Base-by-base conservation (phyloP, 2,113 vertebrate genomes). In the Calcarius ornatus region DNA sequence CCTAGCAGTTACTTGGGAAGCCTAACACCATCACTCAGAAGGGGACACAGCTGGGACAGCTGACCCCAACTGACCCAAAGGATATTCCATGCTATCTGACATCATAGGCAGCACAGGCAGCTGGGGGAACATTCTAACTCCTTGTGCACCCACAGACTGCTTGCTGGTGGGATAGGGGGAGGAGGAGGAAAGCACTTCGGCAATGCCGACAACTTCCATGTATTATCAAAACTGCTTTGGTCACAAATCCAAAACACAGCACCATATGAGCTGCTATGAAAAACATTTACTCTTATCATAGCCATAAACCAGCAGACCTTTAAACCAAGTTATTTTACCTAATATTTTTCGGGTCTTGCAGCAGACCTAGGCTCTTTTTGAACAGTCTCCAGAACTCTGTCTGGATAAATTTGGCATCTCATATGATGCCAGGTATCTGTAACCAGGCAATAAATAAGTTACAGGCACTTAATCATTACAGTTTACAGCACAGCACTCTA, bases 121-220 rank as follows among this genome's bases (percentile, higher is more conserved):
- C 54, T 57, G 54, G 9, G 20, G 33, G 13, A 57, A 23, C 6
- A n/a, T 23, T 31, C 11, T 17, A 68, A 2, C 7, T 40, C 27
- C 30, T 59, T 59, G 10, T 27, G 15, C 12, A 56, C 3, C 6
- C 30, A 17, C 25, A 90, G 24, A 25, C 7, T 68, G 10, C 7
- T 42, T 1, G 2, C 12, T 45, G n/a, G 5, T 33, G 5, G 13
- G 10, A 2, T 66, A 25, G 4, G 9, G 30, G 13, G 3, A 73
- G 30, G 64, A 81, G 13, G 15, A 81, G 19, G 42, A 92, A 77
- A 84, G 4, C 9, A 63, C 15, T n/a, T 54, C 24, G 54, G 15
- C 30, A 68, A 40, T 37, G 18, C 11, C 5, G 60, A 42, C 22
- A 69, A 56, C 15, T 42, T 47, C 9, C 11, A 33, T 47, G 8